phyloP scores from a whole-genome alignment of 2,797 vertebrate genomes.

The Lophotriccus pileatus region DNA sequence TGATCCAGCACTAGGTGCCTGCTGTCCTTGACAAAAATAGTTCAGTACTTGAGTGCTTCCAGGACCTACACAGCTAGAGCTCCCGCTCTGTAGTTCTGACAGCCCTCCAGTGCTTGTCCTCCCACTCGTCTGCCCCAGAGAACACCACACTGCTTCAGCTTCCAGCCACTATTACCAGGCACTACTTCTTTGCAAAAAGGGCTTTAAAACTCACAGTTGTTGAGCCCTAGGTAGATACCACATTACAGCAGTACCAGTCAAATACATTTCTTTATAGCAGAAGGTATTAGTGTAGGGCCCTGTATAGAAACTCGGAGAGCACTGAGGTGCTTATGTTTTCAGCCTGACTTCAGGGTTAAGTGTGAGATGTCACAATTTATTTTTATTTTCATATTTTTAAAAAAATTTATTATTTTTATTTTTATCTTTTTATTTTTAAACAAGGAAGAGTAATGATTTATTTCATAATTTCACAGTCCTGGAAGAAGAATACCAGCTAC shows the following conservation, averaged over 20 bases:
- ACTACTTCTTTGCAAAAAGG: neutral
- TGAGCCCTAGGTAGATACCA: neutral
- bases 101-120: neutral
- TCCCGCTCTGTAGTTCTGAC: neutral
- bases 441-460: neutral
- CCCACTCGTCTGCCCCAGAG: accelerated
- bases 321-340: accelerated
- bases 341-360: neutral
- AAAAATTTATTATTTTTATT: too few species aligned
- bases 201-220: neutral
- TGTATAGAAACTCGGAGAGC: neutral
- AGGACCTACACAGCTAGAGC: neutral
- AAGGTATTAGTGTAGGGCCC: neutral
- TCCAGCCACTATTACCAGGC: neutral
- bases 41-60: neutral
- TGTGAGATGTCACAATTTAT: neutral
- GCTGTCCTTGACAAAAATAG: constrained; percentile 1
- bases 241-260: neutral
- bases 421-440: neutral
- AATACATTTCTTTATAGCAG: neutral
- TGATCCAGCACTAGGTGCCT: neutral
- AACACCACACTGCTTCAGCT: neutral
- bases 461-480: neutral
- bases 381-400: too few species aligned
- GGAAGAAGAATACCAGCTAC: neutral